A percentile compares a stretch with the other conserved stretches of the same genome.
Evolutionary conservation across 2,113 vertebrate species (phyloP).

Genomic region (Ciconia maguari): DNA sequence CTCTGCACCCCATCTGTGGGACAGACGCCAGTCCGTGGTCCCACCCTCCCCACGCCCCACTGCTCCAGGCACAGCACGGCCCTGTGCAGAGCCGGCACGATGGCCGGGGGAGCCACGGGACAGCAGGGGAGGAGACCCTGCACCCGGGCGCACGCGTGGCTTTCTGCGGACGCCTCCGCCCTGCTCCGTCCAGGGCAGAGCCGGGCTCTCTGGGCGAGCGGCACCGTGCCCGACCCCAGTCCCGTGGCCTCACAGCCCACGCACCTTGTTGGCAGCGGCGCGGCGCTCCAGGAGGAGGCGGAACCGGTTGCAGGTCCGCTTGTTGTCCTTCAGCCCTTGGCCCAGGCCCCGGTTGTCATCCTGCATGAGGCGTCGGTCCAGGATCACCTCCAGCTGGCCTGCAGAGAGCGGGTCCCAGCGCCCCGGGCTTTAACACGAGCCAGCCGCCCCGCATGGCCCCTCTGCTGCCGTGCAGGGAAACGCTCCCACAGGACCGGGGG

Average conservation of each 20-base stretch:
- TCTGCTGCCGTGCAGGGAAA: rapidly evolving
- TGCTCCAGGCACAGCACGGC: neutral
- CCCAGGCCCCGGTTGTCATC: constrained; percentile 97
- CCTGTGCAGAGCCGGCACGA: neutral
- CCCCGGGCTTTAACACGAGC: neutral
- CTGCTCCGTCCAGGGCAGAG: neutral
- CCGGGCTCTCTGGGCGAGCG: rapidly evolving
- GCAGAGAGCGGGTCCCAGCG: neutral
- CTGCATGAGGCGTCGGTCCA: constrained; percentile 96
- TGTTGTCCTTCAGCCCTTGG: constrained; percentile 98
- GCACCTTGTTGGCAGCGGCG: constrained; percentile 78
- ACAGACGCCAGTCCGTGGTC: rapidly evolving
- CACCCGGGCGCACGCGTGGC: rapidly evolving
- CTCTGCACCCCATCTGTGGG: neutral
- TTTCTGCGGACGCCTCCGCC: neutral
- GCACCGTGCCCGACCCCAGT: rapidly evolving
- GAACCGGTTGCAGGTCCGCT: constrained; percentile 87
- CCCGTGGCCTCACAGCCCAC: neutral
- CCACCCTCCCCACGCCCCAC: neutral
- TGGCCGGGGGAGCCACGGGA: rapidly evolving
- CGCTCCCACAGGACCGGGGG: neutral
- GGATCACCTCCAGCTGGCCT: constrained; percentile 95
- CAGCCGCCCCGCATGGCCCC: rapidly evolving
- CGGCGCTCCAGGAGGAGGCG: constrained; percentile 89
- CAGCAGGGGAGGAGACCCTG: neutral